Base-by-base conservation (phyloP, 2,113 vertebrate species). In the Nansenia antarctica region DNA sequence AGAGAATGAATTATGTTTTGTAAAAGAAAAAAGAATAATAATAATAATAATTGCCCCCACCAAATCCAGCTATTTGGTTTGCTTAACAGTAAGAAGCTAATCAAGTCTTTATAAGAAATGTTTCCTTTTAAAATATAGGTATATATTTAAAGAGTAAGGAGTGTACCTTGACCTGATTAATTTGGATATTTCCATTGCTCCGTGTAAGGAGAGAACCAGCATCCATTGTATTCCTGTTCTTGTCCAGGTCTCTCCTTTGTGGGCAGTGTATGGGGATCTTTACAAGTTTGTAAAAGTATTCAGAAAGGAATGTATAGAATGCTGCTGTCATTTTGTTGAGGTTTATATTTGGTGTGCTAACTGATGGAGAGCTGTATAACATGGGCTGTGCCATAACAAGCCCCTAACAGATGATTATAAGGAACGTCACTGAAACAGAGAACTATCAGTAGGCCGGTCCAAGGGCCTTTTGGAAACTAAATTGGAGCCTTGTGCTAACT, bases 11-110 rank as follows among this genome's bases (percentile, higher is more conserved):
- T 70, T 54, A 55, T 72, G 69, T 60, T 80, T 82, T 81, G 76
- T 73, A 72, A 27, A 55, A 34, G 20, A 59, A 52, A 32, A 54
- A 34, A 20, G 31, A 74, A 9, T 57, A 70, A 82, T 69, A 80
- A n/a, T n/a, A n/a, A n/a, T n/a, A n/a, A n/a, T n/a, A n/a, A n/a
- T n/a, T n/a, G n/a, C n/a, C 61, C 65, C 60, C 77, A 69, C 73
- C 77, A 76, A 81, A 90, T 88, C 89, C 86, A 90, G 87, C 87
- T 82, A 68, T 67, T 82, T 79, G 81, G 76, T 83, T 85, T 86
- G 72, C 82, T 35, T 77, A 76, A 80, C 32, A 70, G 74, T 67
- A 45, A 55, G 55, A 74, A 75, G 63, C 76, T 77, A 65, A 49
- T 62, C 78, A 77, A 49, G 67, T 49, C 52, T 80, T 81, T 78